Base-by-base conservation (phyloP, 2,113 vertebrate genomes). In the Cathartes aura region DNA sequence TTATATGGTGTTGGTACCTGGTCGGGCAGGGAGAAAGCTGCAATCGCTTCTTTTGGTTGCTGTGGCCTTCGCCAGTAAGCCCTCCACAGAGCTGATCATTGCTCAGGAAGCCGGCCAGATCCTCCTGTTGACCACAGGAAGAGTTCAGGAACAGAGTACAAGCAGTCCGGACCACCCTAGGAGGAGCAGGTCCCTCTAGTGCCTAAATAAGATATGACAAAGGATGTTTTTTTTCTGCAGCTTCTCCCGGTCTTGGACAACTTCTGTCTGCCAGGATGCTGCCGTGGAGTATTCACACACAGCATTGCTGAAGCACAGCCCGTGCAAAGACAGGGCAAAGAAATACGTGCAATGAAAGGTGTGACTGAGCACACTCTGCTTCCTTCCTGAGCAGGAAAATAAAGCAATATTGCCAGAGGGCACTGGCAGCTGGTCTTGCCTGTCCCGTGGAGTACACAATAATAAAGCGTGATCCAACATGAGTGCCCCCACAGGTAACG, bases 401-500 rank as follows among this genome's bases (percentile, higher is more conserved):
- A 60, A 24, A 86, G 43, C 30, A 6, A 47, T 3, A 60, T 55
- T 50, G 56, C 52, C 92, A 64, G 88, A 70, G 50, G 74, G 43
- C 71, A 11, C 19, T n/a, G 50, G 19, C 42, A 47, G 50, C 1
- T 38, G 45, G 24, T n/a, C 47, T 78, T 50, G 32, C 52, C 70
- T 43, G 47, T 68, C 52, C 12, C 9, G 47, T 63, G 59, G 42
- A 63, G 24, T 4, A 60, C 48, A 18, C 34, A 56, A 8, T 15
- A 59, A n/a, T 14, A 36, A 48, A 11, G 6, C 30, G 27, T 24
- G 62, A 76, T 50, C 43, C 0, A 0, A 23, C 30, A 38, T 40
- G 47, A 72, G 32, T 68, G n/a, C 15, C 3, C 55, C 34, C 0
- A 0, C 52, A 48, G 87, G 48, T 60, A 71, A 60, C 0, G 0